phyloP scores from a whole-genome alignment of 2,888 invertebrate genomes.

The Agriopis leucophaearia region DNA sequence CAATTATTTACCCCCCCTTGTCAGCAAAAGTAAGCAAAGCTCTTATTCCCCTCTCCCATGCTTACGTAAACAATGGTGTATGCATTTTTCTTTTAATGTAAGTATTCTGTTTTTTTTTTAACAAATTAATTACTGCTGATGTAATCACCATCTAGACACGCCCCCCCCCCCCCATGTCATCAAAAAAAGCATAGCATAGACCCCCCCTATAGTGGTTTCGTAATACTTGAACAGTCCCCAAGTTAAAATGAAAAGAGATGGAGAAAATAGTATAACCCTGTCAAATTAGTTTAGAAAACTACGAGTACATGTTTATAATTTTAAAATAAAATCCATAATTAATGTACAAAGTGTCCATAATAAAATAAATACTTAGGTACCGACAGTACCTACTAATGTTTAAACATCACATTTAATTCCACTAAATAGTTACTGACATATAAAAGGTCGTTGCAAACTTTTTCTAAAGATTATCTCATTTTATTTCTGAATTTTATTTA shows the following conservation, averaged over 20 bases:
- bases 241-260: neutral
- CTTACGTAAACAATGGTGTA: too few relatives aligned
- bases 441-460: conserved; percentile 25
- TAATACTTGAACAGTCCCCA: too few relatives aligned
- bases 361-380: neutral
- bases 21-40: too few relatives aligned
- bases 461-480: conserved; percentile 13
- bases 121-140: too few relatives aligned
- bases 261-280: neutral
- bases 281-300: neutral
- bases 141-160: too few relatives aligned
- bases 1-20: too few relatives aligned
- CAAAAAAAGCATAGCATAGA: too few relatives aligned
- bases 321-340: neutral
- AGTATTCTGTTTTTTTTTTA: too few relatives aligned
- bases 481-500: conserved; percentile 12
- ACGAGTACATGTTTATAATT: neutral
- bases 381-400: neutral
- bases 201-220: too few relatives aligned
- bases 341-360: neutral
- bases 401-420: neutral
- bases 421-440: neutral
- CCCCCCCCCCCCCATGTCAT: too few relatives aligned
- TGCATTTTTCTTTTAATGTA: too few relatives aligned
- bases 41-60: too few relatives aligned